Evolutionary conservation across 2,797 vertebrate genomes (phyloP).

Genomic region (Neosalanx taihuensis): DNA sequence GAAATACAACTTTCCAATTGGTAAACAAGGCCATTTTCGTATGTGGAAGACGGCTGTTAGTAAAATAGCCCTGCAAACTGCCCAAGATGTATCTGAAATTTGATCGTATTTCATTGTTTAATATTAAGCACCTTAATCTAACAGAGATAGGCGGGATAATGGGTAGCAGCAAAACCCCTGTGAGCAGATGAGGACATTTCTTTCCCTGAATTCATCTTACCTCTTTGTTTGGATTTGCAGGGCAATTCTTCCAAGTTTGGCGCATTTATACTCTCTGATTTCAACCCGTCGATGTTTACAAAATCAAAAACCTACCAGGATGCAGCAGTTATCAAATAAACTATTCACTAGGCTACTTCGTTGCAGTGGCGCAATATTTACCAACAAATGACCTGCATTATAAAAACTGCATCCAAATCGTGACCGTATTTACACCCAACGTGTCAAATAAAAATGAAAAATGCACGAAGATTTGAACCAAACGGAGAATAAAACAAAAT

Average conservation of each 20-base stretch:
- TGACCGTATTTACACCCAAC: neutral
- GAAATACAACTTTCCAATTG: conserved; percentile 16
- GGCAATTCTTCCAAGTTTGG: conserved; percentile 32
- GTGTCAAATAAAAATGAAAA: neutral
- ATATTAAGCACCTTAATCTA: neutral
- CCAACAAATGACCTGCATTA: conserved; percentile 43
- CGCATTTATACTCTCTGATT: conserved; percentile 61
- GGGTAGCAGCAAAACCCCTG: conserved; percentile 46
- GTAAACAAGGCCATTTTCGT: conserved; percentile 46
- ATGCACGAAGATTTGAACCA: neutral
- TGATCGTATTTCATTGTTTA: neutral
- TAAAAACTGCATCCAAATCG: conserved; percentile 17
- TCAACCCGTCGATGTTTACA: conserved; percentile 48
- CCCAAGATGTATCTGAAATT: neutral
- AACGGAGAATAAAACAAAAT: conserved; percentile 44
- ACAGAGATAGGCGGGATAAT: conserved; percentile 47
- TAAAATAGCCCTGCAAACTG: neutral
- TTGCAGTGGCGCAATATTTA: conserved; percentile 4
- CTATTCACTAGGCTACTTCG: conserved; percentile 6
- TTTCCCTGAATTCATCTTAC: conserved; percentile 42
- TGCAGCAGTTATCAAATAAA: neutral
- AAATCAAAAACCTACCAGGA: conserved; percentile 5
- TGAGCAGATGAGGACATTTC: conserved; percentile 25
- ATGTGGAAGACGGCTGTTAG: neutral
- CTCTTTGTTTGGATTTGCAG: conserved; percentile 52